Conservation (phyloP, 2,797 vertebrate genomes). For the Threskiornis aethiopicus region DNA sequence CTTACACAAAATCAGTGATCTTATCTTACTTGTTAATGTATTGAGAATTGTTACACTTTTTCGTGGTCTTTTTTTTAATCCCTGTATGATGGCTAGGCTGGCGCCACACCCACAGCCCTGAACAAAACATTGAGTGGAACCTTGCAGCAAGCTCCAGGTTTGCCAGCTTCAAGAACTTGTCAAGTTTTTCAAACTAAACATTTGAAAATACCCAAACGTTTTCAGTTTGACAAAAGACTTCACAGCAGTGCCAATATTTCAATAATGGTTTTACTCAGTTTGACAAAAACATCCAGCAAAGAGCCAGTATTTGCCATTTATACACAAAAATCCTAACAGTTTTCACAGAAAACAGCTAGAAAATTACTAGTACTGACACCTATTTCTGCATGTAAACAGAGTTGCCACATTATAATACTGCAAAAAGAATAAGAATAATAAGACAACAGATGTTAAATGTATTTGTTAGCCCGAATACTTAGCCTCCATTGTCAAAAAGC, state of each 20-base stretch:
- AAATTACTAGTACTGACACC: not conserved
- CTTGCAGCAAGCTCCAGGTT: not conserved
- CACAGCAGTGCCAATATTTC: not conserved
- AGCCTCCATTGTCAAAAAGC: not conserved
- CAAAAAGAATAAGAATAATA: not conserved
- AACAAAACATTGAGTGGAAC: not conserved
- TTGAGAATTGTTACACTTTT: not conserved
- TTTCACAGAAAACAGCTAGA: not conserved
- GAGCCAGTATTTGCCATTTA: not conserved
- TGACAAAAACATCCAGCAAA: not conserved
- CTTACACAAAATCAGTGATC: not conserved
- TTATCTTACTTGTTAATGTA: not conserved
- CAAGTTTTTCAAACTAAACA: not conserved
- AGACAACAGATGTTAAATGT: not conserved
- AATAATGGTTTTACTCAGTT: not conserved
- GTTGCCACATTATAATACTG: not conserved
- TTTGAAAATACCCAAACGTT: not conserved
- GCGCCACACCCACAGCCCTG: not conserved
- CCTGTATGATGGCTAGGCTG: not conserved
- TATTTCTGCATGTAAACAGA: not conserved
- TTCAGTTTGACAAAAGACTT: not conserved
- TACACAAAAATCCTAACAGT: not conserved
- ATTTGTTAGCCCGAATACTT: not conserved
- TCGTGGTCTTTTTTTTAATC: not conserved
- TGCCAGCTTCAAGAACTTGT: not conserved